phyloP scores from a whole-genome alignment of 1,140 invertebrate genomes.

The Phenacoccus solenopsis region DNA sequence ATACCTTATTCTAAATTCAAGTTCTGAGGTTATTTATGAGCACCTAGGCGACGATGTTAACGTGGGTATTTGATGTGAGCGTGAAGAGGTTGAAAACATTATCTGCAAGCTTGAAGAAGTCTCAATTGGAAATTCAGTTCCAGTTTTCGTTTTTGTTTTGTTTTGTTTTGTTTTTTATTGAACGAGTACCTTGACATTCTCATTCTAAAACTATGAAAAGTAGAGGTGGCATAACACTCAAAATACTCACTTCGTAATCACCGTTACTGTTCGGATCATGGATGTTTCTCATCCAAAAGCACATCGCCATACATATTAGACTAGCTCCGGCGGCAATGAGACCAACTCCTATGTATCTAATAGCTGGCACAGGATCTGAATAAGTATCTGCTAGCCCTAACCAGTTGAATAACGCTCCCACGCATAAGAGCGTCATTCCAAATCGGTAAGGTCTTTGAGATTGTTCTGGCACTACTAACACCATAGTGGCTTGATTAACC shows the following conservation, averaged over 20 bases:
- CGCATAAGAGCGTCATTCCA: conserved; percentile 57
- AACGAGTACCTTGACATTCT: too few species aligned
- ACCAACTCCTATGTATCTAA: conserved; percentile 58
- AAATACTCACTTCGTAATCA: conserved; percentile 19
- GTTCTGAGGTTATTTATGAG: too few species aligned
- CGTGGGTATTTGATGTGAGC: too few species aligned
- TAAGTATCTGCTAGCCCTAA: conserved; percentile 57
- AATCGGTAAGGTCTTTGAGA: conserved; percentile 50
- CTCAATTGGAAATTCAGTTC: too few species aligned
- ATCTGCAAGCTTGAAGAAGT: too few species aligned
- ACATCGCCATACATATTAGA: conserved; percentile 60
- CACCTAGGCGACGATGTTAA: too few species aligned
- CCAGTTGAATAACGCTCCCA: conserved; percentile 65
- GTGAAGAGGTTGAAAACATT: too few species aligned
- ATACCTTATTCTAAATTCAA: too few species aligned
- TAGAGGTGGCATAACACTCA: too few species aligned
- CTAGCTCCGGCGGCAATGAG: conserved; percentile 58
- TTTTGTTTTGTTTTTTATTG: too few species aligned
- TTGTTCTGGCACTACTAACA: conserved; percentile 24
- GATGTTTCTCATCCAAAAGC: conserved; percentile 46
- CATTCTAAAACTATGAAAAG: too few species aligned
- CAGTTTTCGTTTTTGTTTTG: too few species aligned
- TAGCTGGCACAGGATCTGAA: conserved; percentile 42
- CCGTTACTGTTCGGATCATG: conserved; percentile 20
- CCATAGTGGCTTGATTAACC: conserved; percentile 11